Evolutionary conservation across 1,140 invertebrate genomes (phyloP).

Genomic region (Acromyrmex charruanus): DNA sequence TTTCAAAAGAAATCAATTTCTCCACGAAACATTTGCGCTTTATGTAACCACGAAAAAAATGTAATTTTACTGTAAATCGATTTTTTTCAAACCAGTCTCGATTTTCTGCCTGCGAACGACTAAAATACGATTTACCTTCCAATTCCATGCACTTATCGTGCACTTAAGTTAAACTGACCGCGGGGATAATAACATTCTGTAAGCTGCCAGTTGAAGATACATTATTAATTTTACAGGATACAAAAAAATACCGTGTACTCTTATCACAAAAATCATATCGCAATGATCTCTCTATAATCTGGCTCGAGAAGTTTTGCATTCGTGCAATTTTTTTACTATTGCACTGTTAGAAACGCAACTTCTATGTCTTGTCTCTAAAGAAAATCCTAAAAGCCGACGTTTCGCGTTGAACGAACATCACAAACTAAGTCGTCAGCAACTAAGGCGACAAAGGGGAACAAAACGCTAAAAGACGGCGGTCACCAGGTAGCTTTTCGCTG

Average conservation of each 20-base stretch:
- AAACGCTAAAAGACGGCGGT: slow-evolving; percentile 32
- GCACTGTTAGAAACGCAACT: background rate
- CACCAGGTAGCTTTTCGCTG: slow-evolving; percentile 74
- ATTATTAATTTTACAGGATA: slow-evolving; percentile 35
- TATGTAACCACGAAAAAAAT: background rate
- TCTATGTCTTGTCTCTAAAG: background rate
- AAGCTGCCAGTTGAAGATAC: slow-evolving; percentile 33
- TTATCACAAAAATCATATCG: background rate
- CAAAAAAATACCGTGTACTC: background rate
- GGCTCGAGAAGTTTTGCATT: background rate
- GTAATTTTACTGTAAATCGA: slow-evolving; percentile 1
- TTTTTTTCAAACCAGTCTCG: background rate
- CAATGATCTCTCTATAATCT: background rate
- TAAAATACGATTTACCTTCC: slow-evolving; percentile 63
- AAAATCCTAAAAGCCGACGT: background rate
- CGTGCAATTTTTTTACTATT: background rate
- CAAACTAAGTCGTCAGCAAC: slow-evolving; percentile 41
- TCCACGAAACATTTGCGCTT: background rate
- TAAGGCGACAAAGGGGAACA: background rate
- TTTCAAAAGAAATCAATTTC: background rate
- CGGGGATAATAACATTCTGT: slow-evolving; percentile 55
- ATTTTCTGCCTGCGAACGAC: slow-evolving; percentile 22
- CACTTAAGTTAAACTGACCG: slow-evolving; percentile 55
- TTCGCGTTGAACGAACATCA: background rate
- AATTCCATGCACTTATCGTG: slow-evolving; percentile 46